Evolutionary conservation across 2,888 invertebrate species (phyloP).

Genomic region (Reticulitermes lucifugus): DNA sequence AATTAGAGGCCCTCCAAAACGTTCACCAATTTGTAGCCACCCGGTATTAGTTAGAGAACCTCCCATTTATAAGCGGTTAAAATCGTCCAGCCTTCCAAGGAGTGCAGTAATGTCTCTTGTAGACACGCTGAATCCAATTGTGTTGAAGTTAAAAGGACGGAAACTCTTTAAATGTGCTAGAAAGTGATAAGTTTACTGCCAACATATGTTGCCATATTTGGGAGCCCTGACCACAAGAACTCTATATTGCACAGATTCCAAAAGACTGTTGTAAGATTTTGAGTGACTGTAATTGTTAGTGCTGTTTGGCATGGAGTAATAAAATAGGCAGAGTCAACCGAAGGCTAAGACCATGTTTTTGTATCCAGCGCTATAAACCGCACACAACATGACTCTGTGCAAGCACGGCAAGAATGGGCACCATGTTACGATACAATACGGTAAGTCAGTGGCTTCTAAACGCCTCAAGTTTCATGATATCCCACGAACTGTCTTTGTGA

Average conservation of each 20-base stretch:
- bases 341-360: not conserved
- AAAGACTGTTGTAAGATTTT: not conserved
- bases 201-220: constrained; percentile 12
- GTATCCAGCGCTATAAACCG: not conserved
- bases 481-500: no score
- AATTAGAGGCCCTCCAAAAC: no score
- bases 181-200: constrained; percentile 11
- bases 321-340: not conserved
- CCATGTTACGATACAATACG: no score
- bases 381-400: not conserved
- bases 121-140: not conserved
- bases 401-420: no score
- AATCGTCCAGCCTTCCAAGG: no score
- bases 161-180: not conserved
- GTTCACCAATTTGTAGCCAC: no score
- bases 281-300: constrained; percentile 31
- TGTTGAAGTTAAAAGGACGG: not conserved
- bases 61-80: no score
- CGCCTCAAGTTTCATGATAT: not conserved
- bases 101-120: no score
- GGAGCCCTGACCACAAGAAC: constrained; percentile 12
- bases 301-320: constrained; percentile 2
- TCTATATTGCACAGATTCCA: constrained; percentile 18
- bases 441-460: not conserved
- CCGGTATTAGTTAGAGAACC: no score